Base-by-base conservation (phyloP, 2,113 vertebrate genomes). In the Aptenodytes patagonicus region DNA sequence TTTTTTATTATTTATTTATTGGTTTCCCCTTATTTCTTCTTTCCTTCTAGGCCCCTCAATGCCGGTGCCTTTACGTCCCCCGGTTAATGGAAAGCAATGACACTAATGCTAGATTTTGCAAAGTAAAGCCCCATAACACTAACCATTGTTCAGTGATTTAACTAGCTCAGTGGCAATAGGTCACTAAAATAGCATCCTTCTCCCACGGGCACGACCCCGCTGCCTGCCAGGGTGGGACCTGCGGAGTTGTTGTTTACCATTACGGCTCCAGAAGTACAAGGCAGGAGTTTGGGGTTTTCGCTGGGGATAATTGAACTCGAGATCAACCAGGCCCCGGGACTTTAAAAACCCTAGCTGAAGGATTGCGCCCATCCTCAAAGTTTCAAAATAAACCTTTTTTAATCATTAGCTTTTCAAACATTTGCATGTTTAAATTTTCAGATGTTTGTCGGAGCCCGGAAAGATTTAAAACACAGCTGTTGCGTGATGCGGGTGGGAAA, bases 361-460 rank as follows among this genome's bases (percentile, higher is more conserved):
- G 73, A 80, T 80, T 58, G 89, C 13, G 14, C 57, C 91, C 83
- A 71, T 92, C 69, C 73, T 85, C 94, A 71, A 40, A 96, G 71
- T 97, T 98, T 97, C 90, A 97, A 97, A 98, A 96, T 97, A 98
- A 97, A 98, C 90, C 80, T 93, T 95, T 93, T 97, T 95, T 93
- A 97, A 97, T 97, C 96, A 97, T 96, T 96, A 97, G 93, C 90
- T 96, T 97, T 97, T 96, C 94, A 98, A 97, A 97, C 94, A 97
- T 87, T 97, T 73, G 61, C 87, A 17, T 97, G 92, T 98, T 97
- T 96, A 97, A 97, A 91, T 97, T 96, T 97, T 95, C 62, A 84
- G 96, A 96, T 96, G 95, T 97, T 97, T 98, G 95, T 91, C 60
- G 18, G 82, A 85, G 95, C 86, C 73, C 34, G 3, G 91, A 65